phyloP scores from a whole-genome alignment of 2,888 invertebrate species.

The Cosmorhoe ocellata region DNA sequence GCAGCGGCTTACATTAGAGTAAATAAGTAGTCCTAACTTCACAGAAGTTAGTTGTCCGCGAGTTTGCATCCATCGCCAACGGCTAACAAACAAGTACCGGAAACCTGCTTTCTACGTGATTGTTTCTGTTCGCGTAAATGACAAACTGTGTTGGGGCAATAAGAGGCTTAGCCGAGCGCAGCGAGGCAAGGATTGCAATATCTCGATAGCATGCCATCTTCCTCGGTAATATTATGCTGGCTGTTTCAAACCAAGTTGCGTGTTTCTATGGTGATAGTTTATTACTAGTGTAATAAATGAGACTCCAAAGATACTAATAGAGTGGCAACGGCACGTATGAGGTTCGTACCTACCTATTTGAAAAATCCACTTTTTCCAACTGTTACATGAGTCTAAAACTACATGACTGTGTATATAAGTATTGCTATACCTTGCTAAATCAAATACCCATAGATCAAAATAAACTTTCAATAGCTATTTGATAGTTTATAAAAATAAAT shows the following conservation, averaged over 20 bases:
- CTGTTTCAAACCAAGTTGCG: neutral
- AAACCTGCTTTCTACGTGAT: conserved; percentile 4
- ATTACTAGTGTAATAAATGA: neutral
- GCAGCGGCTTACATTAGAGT: too few relatives aligned
- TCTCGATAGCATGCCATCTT: conserved; percentile 18
- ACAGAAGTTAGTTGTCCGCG: too few relatives aligned
- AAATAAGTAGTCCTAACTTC: too few relatives aligned
- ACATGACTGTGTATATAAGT: too few relatives aligned
- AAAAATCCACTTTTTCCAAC: too few relatives aligned
- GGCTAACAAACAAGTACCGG: neutral
- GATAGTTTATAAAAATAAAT: conserved; percentile 3
- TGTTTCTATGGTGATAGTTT: conserved; percentile 3
- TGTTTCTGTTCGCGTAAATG: conserved; percentile 37
- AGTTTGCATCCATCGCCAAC: too few relatives aligned
- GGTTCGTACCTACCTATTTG: too few relatives aligned
- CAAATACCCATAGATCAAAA: conserved; percentile 7
- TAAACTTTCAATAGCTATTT: conserved; percentile 15
- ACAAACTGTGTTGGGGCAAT: conserved; percentile 47
- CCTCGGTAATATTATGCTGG: conserved; percentile 13
- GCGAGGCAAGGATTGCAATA: conserved; percentile 33
- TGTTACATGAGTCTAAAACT: too few relatives aligned
- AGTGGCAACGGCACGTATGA: too few relatives aligned
- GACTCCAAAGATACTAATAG: too few relatives aligned
- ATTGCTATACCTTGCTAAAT: too few relatives aligned
- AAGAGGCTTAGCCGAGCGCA: conserved; percentile 48